Percentiles rank a stretch among this genome's conserved stretches.
These are phyloP conservation scores for Cordilura impudica DNA, from an alignment of 2,888 invertebrate genomes.

Conservation along the genomic window DNA sequence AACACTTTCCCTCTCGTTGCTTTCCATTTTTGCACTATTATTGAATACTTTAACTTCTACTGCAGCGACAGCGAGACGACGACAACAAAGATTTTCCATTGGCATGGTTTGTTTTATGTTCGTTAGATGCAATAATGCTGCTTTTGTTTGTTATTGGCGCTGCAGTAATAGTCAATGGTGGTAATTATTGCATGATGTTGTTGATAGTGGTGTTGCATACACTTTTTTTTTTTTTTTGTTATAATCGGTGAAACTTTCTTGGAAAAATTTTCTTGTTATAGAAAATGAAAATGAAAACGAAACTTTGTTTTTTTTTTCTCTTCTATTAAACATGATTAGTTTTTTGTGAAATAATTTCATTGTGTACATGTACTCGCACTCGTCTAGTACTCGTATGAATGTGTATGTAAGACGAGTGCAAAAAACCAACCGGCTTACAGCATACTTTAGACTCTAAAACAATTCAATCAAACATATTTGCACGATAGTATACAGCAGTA, in stretches of 20 bases:
- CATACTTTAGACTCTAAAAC: slow-evolving; percentile 9
- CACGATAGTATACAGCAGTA: slow-evolving; percentile 22
- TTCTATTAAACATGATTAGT: slow-evolving; percentile 2
- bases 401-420: neutral
- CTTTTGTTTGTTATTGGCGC: slow-evolving; percentile 26
- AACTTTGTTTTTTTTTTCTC: slow-evolving; percentile 39
- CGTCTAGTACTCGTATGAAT: neutral
- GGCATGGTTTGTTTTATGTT: neutral
- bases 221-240: slow-evolving; percentile 43
- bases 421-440: slow-evolving; percentile 36
- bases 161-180: slow-evolving; percentile 41
- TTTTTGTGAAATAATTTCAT: slow-evolving; percentile 58
- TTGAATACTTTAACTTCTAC: slow-evolving; percentile 50
- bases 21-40: slow-evolving; percentile 70
- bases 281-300: slow-evolving; percentile 57
- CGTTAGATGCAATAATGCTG: slow-evolving; percentile 67
- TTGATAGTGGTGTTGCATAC: slow-evolving; percentile 42
- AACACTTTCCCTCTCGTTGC: slow-evolving; percentile 76
- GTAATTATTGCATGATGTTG: slow-evolving; percentile 73
- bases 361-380: slow-evolving; percentile 17
- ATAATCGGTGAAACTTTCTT: slow-evolving; percentile 63
- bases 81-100: slow-evolving; percentile 38
- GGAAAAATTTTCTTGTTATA: slow-evolving; percentile 56
- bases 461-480: slow-evolving; percentile 42
- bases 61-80: slow-evolving; percentile 19